Evolutionary conservation across 2,113 vertebrate genomes (phyloP).

Genomic region (Podarcis cretensis): DNA sequence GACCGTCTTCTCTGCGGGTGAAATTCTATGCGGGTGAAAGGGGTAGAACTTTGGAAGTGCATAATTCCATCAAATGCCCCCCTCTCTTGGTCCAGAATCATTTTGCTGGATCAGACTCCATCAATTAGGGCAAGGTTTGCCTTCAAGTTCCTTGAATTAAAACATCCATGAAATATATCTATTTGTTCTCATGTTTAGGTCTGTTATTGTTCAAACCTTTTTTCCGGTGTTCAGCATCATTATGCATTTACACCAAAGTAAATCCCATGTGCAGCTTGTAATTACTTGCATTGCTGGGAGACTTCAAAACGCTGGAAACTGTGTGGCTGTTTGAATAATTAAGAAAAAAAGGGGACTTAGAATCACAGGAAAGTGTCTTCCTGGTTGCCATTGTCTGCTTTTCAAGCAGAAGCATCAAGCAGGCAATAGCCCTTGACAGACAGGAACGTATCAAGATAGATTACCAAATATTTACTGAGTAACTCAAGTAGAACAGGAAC

Average conservation of each 20-base stretch:
- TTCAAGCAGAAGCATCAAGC: background rate
- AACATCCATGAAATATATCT: background rate
- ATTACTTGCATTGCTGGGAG: background rate
- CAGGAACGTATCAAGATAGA: conserved; percentile 51
- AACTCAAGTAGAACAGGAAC: conserved; percentile 59
- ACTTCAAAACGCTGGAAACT: conserved; percentile 6
- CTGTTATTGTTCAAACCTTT: background rate
- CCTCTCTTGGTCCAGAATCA: background rate
- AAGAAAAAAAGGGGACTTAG: background rate
- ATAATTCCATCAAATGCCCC: background rate
- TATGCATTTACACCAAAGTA: background rate
- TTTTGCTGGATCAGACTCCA: background rate
- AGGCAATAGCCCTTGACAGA: conserved; percentile 50
- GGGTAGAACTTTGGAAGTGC: background rate
- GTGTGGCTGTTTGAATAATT: background rate
- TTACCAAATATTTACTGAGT: conserved; percentile 46
- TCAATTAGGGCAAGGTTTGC: background rate
- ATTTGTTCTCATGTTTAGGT: background rate
- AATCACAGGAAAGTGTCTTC: background rate
- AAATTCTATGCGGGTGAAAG: background rate
- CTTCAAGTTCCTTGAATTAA: background rate
- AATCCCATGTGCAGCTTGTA: conserved; percentile 16
- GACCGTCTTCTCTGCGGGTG: background rate
- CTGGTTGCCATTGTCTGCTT: conserved; percentile 4
- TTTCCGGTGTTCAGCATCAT: rapidly evolving